These are phyloP conservation scores for Conus ventricosus DNA, from an alignment of 1,140 invertebrate genomes.

Conservation along the genomic window DNA sequence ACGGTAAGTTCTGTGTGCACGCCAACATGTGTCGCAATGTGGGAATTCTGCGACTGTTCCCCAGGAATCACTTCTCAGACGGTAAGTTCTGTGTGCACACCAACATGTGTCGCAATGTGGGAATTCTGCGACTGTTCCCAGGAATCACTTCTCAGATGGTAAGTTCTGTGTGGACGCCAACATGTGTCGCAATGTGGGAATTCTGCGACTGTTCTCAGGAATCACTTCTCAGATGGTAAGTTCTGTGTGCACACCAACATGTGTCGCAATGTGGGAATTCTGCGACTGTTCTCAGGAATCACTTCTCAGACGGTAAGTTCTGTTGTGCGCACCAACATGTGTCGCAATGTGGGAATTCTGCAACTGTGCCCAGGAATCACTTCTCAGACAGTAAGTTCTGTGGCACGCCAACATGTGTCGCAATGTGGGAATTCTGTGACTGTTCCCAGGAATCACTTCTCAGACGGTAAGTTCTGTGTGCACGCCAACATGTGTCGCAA, in stretches of 20 bases:
- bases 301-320: slow-evolving; percentile 88
- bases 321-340: slow-evolving; percentile 87
- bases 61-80: slow-evolving; percentile 86
- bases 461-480: slow-evolving; percentile 80
- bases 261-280: slow-evolving; percentile 88
- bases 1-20: slow-evolving; percentile 78
- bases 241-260: slow-evolving; percentile 75
- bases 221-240: slow-evolving; percentile 87
- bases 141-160: slow-evolving; percentile 89
- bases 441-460: slow-evolving; percentile 90
- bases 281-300: slow-evolving; percentile 90
- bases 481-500: slow-evolving; percentile 83
- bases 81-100: slow-evolving; percentile 74
- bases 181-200: slow-evolving; percentile 89
- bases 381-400: slow-evolving; percentile 80
- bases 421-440: slow-evolving; percentile 89
- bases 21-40: slow-evolving; percentile 87
- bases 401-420: slow-evolving; percentile 80
- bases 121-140: slow-evolving; percentile 86
- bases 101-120: slow-evolving; percentile 88
- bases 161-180: slow-evolving; percentile 83
- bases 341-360: slow-evolving; percentile 89
- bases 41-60: slow-evolving; percentile 88
- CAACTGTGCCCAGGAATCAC: slow-evolving; percentile 94
- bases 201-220: slow-evolving; percentile 92